Evolutionary conservation across 2,888 invertebrate species (phyloP).

Genomic region (Alloscopus bannaensis): DNA sequence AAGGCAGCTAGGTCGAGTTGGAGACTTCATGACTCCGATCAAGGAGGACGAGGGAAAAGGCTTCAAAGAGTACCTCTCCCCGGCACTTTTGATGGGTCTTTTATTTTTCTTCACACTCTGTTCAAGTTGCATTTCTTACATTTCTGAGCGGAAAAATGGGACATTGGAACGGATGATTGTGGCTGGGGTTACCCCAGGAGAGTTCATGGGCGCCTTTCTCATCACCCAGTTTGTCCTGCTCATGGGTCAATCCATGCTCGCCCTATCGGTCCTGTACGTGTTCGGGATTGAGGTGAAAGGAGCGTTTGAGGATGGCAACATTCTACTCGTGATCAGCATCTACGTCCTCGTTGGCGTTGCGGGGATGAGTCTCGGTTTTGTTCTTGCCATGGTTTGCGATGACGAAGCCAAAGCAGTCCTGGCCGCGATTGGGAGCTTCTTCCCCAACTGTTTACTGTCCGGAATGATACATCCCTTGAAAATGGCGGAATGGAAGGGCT

Average conservation of each 20-base stretch:
- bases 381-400: constrained; percentile 93
- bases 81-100: not conserved
- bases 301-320: not conserved
- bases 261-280: not conserved
- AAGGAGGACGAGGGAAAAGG: not conserved
- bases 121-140: not conserved
- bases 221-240: not conserved
- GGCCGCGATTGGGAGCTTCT: constrained; percentile 62
- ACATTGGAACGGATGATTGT: constrained; percentile 6
- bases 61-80: not conserved
- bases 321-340: not conserved
- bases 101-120: constrained; percentile 7
- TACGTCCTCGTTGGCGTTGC: not conserved
- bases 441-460: constrained; percentile 33
- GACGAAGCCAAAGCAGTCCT: constrained; percentile 94
- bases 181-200: not conserved
- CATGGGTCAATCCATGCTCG: not conserved
- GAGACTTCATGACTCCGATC: too few species aligned
- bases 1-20: not conserved
- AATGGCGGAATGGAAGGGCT: constrained; percentile 1
- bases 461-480: not conserved
- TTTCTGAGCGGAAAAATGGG: not conserved
- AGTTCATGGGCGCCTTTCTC: constrained; percentile 1
- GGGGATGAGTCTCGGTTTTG: constrained; percentile 80
- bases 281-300: not conserved